Evolutionary conservation across 2,888 invertebrate genomes (phyloP), one percentile per base, ranked within the genome.

Genomic region (Eupithecia tripunctaria): DNA sequence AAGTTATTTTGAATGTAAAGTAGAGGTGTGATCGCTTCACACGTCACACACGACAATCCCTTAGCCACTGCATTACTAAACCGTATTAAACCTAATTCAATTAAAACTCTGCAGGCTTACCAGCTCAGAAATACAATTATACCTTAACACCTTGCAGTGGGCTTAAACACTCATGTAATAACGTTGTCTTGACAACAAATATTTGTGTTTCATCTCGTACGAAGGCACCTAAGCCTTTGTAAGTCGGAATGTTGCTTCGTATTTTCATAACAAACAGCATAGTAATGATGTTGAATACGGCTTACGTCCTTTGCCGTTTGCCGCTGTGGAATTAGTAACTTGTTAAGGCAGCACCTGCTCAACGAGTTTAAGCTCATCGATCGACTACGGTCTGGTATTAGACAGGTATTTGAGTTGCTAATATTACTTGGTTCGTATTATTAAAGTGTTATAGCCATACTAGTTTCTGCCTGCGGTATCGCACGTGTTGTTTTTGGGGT

Each of bases 121-220:
- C 51, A 51, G 2, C 51, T 5, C 56, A 51, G 56, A 56, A 56
- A 56, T 25, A 56, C 56, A 56, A 56, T 56, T 56, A 56, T 14
- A 56, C 25, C 25, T 56, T 56, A 56, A 25, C 56, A 25, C 56
- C 64, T 21, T 64, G 21, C 38, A 59, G 43, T 67, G 60, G 47
- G 60, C 59, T 75, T 66, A 69, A 71, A 27, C 69, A 67, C 56
- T 69, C 59, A 63, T 64, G 67, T 69, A 71, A 69, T 69, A 75
- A 70, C 64, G 59, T 69, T 70, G 70, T 75, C 71, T 75, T 60
- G 67, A 25, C 56, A 27, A 25, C 79, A 81, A 83, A 83, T 84
- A 82, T 84, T 83, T 84, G 80, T 80, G 82, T 79, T 79, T 76
- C 78, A 79, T 77, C 81, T 76, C 75, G 72, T 65, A 73, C 66